Conservation (phyloP, 2,888 invertebrate species). For the Ferrisia virgata region DNA sequence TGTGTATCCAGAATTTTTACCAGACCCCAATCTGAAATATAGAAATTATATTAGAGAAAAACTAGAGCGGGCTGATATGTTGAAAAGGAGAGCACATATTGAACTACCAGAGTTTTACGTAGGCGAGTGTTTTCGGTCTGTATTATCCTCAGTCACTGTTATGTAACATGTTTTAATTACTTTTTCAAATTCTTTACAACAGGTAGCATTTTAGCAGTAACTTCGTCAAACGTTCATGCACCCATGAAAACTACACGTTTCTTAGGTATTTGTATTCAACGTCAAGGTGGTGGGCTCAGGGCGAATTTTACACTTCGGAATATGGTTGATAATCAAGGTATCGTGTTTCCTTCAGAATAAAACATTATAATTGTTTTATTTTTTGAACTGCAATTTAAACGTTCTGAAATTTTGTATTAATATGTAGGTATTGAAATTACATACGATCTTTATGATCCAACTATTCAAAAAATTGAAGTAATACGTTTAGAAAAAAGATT, state of each 20-base stretch:
- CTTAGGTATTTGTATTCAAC: constrained; percentile 90
- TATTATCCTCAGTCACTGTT: too few relatives aligned
- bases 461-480: constrained; percentile 84
- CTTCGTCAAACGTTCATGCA: constrained; percentile 79
- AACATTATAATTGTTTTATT: background rate
- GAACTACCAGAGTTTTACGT: constrained; percentile 98
- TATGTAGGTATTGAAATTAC: constrained; percentile 61
- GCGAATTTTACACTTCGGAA: constrained; percentile 87
- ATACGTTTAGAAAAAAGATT: constrained; percentile 87
- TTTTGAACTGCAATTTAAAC: background rate
- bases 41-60: constrained; percentile 81
- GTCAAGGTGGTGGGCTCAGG: constrained; percentile 76
- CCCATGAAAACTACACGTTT: constrained; percentile 80
- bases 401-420: background rate
- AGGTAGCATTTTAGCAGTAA: constrained; percentile 77
- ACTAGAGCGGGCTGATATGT: constrained; percentile 89
- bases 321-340: constrained; percentile 75
- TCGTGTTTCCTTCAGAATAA: background rate
- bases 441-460: constrained; percentile 92
- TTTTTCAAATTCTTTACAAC: background rate
- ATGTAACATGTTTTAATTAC: background rate
- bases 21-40: constrained; percentile 73
- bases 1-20: constrained; percentile 81
- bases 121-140: constrained; percentile 64
- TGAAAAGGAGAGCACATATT: constrained; percentile 73